A percentile compares a stretch with the other conserved stretches of the same genome.
Conservation (phyloP, 2,113 vertebrate species). For the Protobothrops flavoviridis region DNA sequence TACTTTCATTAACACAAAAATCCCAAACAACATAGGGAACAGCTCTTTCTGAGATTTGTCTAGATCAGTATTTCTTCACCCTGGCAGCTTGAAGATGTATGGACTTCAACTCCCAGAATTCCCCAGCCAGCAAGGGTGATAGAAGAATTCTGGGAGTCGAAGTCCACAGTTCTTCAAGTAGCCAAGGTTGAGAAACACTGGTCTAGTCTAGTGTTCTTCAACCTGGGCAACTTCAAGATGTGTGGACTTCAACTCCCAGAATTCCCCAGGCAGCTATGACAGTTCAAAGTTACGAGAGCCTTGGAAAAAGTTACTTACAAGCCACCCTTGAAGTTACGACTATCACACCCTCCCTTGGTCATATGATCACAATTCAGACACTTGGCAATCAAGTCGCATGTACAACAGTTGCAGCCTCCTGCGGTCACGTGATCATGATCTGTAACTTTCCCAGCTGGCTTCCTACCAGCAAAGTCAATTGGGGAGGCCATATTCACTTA, state of each 20-base stretch:
- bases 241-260: no score
- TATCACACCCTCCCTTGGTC: not conserved
- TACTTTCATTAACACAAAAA: not conserved
- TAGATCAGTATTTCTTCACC: not conserved
- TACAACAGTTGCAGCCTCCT: no score
- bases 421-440: no score
- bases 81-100: not conserved
- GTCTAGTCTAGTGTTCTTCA: no score
- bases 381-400: not conserved
- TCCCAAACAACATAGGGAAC: not conserved
- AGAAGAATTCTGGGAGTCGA: not conserved
- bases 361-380: not conserved
- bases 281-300: not conserved
- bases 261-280: no score
- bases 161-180: not conserved
- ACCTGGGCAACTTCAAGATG: no score
- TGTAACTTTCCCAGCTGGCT: no score
- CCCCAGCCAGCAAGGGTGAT: not conserved
- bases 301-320: not conserved
- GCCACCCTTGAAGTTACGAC: not conserved
- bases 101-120: not conserved
- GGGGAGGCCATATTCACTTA: no score
- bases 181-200: not conserved
- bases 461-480: no score
- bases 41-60: not conserved